Conservation (phyloP, 2,113 vertebrate species). For the Chionomys nivalis region DNA sequence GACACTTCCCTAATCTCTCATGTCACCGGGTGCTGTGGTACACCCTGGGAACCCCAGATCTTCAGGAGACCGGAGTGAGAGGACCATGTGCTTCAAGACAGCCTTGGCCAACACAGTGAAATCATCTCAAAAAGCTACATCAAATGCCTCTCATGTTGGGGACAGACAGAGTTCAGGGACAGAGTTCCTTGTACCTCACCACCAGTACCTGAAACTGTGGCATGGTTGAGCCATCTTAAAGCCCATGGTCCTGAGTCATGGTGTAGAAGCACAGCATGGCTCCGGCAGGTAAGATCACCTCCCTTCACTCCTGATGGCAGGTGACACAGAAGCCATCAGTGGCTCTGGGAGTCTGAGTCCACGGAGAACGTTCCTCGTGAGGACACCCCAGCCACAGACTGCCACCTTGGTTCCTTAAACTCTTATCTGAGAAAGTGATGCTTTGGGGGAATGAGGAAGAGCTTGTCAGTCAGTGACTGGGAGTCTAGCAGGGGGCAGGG, state of each 20-base stretch:
- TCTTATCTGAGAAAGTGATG: not conserved
- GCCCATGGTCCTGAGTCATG: not conserved
- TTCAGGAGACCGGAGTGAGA: not conserved
- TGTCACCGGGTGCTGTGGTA: not conserved
- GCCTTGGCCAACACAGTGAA: too few species aligned
- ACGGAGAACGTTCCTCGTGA: rapidly evolving
- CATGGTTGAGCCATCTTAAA: not conserved
- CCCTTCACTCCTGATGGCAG: not conserved
- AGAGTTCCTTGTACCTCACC: rapidly evolving
- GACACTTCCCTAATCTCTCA: not conserved
- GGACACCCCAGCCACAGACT: not conserved
- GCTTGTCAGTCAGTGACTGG: not conserved
- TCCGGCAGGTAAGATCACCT: not conserved
- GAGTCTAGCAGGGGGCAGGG: not conserved
- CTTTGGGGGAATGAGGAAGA: not conserved
- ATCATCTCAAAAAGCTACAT: not conserved
- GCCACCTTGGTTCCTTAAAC: not conserved
- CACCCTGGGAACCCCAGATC: not conserved
- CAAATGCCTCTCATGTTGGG: not conserved
- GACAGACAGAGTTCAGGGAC: not conserved
- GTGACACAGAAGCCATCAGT: not conserved
- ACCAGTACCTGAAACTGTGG: not conserved
- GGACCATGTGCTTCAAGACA: too few species aligned
- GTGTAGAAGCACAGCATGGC: not conserved
- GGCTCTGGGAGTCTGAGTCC: not conserved